Base-by-base conservation (phyloP, 2,888 invertebrate species). In the Zhengitettix transpicula region DNA sequence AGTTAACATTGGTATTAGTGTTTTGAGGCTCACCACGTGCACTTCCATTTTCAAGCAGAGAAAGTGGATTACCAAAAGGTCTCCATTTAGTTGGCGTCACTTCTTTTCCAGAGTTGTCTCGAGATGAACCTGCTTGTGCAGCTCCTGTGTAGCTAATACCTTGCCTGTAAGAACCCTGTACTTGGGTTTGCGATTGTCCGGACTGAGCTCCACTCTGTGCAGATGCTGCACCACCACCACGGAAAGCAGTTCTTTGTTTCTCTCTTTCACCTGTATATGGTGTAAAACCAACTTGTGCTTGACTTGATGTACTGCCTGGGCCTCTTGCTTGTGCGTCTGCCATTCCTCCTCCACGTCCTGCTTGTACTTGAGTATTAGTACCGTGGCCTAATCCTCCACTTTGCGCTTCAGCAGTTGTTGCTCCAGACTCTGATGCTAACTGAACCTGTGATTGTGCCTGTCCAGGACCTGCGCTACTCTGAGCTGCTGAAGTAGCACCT, bases 291-390 rank as follows among this genome's bases (percentile, higher is more conserved):
- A 91, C 89, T 74, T 91, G 90, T 5, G 91, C 90, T 75, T 91
- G 90, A 42, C 89, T 90, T 0, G 88, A 89, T 1, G 90, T 89
- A 67, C 84, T 86, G 8, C 89, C 90, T 3, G 87, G 85, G 0
- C 89, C 90, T 67, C 83, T 84, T 0, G 90, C 87, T 75, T 90
- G 89, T 0, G 90, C 87, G 70, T 90, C 89, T 1, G 90, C 89
- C 77, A 89, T 80, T 8, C 90, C 90, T 16, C 91, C 90, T 72
- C 84, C 86, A 42, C 83, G 79, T 64, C 87, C 85, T 5, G 89
- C 89, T 74, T 88, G 85, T 0, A 90, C 87, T 76, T 87, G 83
- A 8, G 84, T 81, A 69, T 83, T 84, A 1, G 85, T 87, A n/a
- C 85, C 86, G 68, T 89, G 88, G 68, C 84, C 81, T 65, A 77